A percentile compares a stretch with the other conserved stretches of the same genome.
Conservation (phyloP, 2,797 vertebrate species). For the Microtus obscurus region DNA sequence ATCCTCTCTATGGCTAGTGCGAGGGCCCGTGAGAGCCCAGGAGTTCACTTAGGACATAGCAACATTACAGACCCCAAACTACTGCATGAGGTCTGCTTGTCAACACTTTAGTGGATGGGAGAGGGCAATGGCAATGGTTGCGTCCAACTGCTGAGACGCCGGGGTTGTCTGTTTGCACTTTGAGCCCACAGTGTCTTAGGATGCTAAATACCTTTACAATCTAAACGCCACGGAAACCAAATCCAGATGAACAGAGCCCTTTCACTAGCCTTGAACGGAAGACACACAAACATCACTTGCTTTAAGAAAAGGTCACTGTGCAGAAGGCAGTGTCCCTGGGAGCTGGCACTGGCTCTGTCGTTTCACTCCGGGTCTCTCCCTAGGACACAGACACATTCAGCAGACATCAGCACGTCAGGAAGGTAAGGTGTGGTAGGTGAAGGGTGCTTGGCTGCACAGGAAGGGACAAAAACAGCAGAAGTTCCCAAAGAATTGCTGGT, state of each 20-base stretch:
- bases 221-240: background rate
- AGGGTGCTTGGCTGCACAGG: fast-evolving
- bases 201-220: fast-evolving
- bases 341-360: fast-evolving
- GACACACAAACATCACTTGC: fast-evolving
- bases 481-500: background rate
- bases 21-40: background rate
- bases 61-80: background rate
- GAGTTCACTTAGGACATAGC: fast-evolving
- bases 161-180: no score
- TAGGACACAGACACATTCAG: no score
- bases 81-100: fast-evolving
- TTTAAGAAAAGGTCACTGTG: background rate
- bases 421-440: fast-evolving
- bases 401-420: background rate
- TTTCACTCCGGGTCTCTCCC: background rate
- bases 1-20: no score
- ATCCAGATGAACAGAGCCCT: fast-evolving
- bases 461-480: background rate
- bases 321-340: background rate
- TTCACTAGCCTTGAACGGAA: background rate
- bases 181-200: background rate
- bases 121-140: fast-evolving
- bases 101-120: fast-evolving
- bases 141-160: fast-evolving